A percentile compares a stretch with the other conserved stretches of the same genome.
phyloP scores from a whole-genome alignment of 2,797 vertebrate species.

The Paramormyrops hopkinsi region DNA sequence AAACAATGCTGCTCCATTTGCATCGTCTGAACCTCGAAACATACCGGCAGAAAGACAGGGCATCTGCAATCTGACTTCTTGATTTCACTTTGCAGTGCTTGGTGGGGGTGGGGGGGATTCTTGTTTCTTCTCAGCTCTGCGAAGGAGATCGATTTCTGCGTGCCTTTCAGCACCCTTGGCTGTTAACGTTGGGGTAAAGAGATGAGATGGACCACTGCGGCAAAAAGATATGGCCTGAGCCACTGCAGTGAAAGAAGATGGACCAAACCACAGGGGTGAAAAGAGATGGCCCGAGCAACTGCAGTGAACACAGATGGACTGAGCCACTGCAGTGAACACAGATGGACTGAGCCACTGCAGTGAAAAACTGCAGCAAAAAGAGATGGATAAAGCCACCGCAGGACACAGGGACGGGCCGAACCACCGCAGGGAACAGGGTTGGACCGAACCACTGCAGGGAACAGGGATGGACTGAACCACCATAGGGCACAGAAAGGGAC shows the following conservation, averaged over 20 bases:
- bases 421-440: background rate
- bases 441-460: background rate
- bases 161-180: background rate
- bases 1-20: background rate
- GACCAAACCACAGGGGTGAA: background rate
- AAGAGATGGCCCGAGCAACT: background rate
- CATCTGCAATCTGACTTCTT: background rate
- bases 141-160: background rate
- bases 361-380: background rate
- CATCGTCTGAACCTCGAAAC: background rate
- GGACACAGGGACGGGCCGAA: background rate
- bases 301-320: background rate
- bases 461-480: background rate
- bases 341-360: background rate
- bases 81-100: background rate
- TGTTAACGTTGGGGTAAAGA: constrained; percentile 46
- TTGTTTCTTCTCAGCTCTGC: background rate
- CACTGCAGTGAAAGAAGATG: background rate
- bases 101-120: background rate
- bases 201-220: constrained; percentile 19
- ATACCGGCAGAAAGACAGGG: background rate
- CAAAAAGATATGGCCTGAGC: background rate
- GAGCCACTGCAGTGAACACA: background rate
- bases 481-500: background rate
- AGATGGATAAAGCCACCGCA: background rate